Base-by-base conservation (phyloP, 2,888 invertebrate genomes). In the Caenorhabditis plicata region DNA sequence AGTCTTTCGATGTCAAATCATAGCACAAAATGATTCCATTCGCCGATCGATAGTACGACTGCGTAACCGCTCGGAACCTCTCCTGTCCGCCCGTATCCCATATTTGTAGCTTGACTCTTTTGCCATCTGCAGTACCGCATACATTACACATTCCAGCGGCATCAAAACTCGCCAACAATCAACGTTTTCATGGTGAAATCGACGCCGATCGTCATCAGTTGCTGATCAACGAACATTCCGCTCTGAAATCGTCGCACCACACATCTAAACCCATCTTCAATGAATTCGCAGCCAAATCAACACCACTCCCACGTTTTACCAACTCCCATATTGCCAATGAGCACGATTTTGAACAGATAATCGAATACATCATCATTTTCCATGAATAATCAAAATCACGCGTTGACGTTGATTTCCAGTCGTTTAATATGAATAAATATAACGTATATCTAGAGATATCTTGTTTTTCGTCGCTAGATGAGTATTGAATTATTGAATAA, bases 171-270 rank as follows among this genome's bases (percentile, higher is more conserved):
- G 46, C 90, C 91, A 82, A 94, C 88, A 71, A 89, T 86, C 33
- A 95, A 87, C 47, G 93, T 94, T 87, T 94, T 94, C 93, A 94
- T 95, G 61, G 93, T 93, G 85, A 95, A 95, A 84, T 95, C 94
- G 51, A 95, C 94, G 65, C 94, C 94, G 81, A 95, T 95, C 41
- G 95, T 95, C 82, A 91, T 93, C 55, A 92, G 92, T 84, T 94
- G 92, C 71, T 90, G 86, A 84, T 95, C 94, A 69, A 92, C 89
- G 81, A 91, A 95, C 75, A 91, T 92, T 57, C 94, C 95, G 61
- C 92, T 91, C 83, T 92, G 92, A 83, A 95, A 90, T 73, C 94
- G 87, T 83, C 94, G 93, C 56, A 95, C 92, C 71, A 95, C 90
- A 80, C 89, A 93, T 26, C 76, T 75, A 33, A 44, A 71, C 11